Percentiles rank a stretch among this genome's conserved stretches.
These are phyloP conservation scores for Schizothorax lantsangensis DNA, from an alignment of 2,797 vertebrate genomes.

Conservation along the genomic window DNA sequence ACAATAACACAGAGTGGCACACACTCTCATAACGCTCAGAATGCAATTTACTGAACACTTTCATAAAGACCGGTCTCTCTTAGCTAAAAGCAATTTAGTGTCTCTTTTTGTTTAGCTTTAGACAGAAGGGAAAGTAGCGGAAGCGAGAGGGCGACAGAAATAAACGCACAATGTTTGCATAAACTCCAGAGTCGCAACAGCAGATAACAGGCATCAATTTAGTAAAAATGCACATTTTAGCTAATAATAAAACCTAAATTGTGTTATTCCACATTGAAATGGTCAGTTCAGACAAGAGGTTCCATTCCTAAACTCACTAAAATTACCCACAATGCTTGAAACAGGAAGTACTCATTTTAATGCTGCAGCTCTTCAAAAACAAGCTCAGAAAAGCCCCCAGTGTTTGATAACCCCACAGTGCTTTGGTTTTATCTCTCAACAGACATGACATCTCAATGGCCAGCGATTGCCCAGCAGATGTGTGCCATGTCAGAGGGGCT, in stretches of 20 bases:
- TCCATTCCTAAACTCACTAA: constrained; percentile 6
- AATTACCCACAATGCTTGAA: constrained; percentile 20
- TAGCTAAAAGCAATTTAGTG: constrained; percentile 63
- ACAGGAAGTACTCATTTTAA: background rate
- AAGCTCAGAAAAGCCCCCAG: background rate
- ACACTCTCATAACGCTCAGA: constrained; percentile 57
- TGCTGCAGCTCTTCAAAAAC: background rate
- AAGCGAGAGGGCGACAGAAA: constrained; percentile 51
- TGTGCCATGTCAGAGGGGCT: constrained; percentile 39
- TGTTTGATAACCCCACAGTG: constrained; percentile 1
- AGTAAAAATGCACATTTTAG: constrained; percentile 24
- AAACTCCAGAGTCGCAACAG: constrained; percentile 31
- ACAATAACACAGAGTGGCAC: constrained; percentile 61
- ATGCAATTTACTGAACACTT: constrained; percentile 62
- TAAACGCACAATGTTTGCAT: constrained; percentile 46
- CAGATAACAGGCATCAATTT: constrained; percentile 38
- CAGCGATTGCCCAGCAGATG: constrained; percentile 28
- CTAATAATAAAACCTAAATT: constrained; percentile 32
- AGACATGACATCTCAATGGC: constrained; percentile 53
- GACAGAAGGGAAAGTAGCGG: constrained; percentile 15
- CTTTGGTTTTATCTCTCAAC: constrained; percentile 42
- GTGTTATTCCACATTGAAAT: constrained; percentile 4
- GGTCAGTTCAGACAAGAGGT: background rate
- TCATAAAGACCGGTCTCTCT: constrained; percentile 55
- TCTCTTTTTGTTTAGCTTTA: constrained; percentile 60